A percentile compares a stretch with the other conserved stretches of the same genome.
Evolutionary conservation across 2,888 invertebrate species (phyloP).

Genomic region (Heliconius erato): DNA sequence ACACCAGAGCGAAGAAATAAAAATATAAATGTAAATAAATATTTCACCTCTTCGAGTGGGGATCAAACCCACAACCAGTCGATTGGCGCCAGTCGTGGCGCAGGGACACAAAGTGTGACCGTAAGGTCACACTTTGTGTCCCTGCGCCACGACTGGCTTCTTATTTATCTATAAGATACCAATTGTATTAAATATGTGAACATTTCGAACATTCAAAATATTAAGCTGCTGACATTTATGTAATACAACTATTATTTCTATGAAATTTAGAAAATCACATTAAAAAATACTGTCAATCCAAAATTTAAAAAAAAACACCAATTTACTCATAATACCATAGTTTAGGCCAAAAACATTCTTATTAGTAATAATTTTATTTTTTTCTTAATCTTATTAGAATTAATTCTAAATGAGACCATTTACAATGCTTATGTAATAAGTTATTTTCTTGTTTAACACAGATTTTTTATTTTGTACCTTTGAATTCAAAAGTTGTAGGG

Average conservation of each 20-base stretch:
- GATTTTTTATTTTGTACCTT: slow-evolving; percentile 13
- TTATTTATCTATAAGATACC: not conserved
- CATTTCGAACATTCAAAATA: not conserved
- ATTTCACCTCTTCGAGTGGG: too few relatives aligned
- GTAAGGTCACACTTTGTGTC: too few relatives aligned
- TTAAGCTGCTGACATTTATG: slow-evolving; percentile 13
- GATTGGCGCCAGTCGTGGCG: too few relatives aligned
- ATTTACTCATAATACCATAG: not conserved
- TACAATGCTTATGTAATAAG: slow-evolving; percentile 16
- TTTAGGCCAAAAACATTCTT: slow-evolving; percentile 22
- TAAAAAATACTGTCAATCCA: slow-evolving; percentile 10
- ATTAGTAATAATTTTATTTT: not conserved
- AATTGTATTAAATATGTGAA: not conserved
- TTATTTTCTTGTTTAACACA: slow-evolving; percentile 2
- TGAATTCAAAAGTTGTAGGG: not conserved
- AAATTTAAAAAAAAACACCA: not conserved
- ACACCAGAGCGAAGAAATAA: too few relatives aligned
- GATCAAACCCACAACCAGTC: too few relatives aligned
- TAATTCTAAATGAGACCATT: slow-evolving; percentile 37
- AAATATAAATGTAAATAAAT: too few relatives aligned
- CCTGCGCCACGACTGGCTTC: too few relatives aligned
- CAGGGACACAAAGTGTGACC: too few relatives aligned
- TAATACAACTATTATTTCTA: slow-evolving; percentile 1
- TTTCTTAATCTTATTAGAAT: slow-evolving; percentile 19
- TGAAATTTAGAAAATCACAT: not conserved